phyloP scores from a whole-genome alignment of 2,797 vertebrate species.

The Phylloscopus collybita region DNA sequence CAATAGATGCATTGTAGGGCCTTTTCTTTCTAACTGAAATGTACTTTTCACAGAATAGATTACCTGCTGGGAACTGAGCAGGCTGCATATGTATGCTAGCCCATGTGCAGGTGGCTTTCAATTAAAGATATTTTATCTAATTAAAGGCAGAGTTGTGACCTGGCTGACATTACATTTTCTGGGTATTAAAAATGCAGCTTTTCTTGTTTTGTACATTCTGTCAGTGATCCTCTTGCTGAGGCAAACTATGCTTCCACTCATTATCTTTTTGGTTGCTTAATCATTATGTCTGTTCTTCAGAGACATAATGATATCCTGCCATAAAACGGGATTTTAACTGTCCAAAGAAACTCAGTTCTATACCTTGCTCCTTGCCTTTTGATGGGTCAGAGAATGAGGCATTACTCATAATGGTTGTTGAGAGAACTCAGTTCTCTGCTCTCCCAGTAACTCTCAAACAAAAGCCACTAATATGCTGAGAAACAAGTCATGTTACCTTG shows the following conservation, averaged over 20 bases:
- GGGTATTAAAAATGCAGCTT: neutral
- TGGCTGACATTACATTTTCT: neutral
- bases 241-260: neutral
- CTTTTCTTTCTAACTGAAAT: neutral
- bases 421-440: neutral
- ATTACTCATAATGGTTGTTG: neutral
- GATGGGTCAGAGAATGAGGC: neutral
- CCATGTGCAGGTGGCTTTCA: neutral
- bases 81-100: neutral
- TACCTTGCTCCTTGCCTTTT: neutral
- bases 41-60: neutral
- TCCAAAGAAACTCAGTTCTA: neutral
- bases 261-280: neutral
- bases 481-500: neutral
- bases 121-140: conserved; percentile 16
- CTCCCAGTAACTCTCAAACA: neutral
- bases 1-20: conserved; percentile 5
- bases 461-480: neutral
- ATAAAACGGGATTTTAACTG: neutral
- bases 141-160: conserved; percentile 28
- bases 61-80: conserved; percentile 12
- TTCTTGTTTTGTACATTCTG: neutral
- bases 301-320: neutral
- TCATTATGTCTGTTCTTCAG: neutral
- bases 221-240: neutral